Evolutionary conservation across 1,140 invertebrate genomes (phyloP).

Genomic region (Ruditapes philippinarum): DNA sequence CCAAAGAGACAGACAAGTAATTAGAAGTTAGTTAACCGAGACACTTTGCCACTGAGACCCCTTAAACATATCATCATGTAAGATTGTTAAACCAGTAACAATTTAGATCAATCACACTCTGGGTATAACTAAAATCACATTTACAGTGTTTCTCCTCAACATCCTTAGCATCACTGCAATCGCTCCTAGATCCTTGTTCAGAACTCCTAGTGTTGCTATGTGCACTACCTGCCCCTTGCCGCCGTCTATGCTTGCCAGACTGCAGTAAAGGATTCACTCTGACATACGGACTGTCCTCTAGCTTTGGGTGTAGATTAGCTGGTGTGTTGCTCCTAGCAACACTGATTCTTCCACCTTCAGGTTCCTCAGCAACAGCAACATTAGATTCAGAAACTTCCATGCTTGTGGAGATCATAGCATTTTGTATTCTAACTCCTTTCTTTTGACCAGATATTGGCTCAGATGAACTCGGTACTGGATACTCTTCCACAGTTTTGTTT

Average conservation of each 20-base stretch:
- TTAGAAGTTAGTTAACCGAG: too few relatives aligned
- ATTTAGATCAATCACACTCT: not conserved
- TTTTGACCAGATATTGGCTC: not conserved
- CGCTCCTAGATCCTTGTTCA: not conserved
- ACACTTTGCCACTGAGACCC: too few relatives aligned
- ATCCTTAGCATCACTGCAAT: not conserved
- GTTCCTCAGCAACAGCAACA: not conserved
- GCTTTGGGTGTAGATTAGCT: constrained; percentile 41
- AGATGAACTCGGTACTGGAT: not conserved
- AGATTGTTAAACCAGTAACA: not conserved
- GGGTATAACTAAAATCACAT: constrained; percentile 34
- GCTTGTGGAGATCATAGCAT: constrained; percentile 53
- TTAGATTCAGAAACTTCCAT: constrained; percentile 5
- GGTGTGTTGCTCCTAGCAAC: not conserved
- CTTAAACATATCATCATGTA: not conserved
- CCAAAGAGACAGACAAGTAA: too few relatives aligned
- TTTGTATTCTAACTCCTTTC: constrained; percentile 39
- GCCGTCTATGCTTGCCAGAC: constrained; percentile 49
- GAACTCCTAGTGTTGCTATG: not conserved
- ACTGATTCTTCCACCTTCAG: not conserved
- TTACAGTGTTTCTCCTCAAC: constrained; percentile 5
- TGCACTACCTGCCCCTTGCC: constrained; percentile 24
- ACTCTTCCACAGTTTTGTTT: not conserved
- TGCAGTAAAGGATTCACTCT: constrained; percentile 40
- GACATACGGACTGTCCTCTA: constrained; percentile 40